Percentiles rank a stretch among this genome's conserved stretches.
phyloP scores from a whole-genome alignment of 30 jellyfish, hydroid and myxozoan species.

The Turritopsis rubra region DNA sequence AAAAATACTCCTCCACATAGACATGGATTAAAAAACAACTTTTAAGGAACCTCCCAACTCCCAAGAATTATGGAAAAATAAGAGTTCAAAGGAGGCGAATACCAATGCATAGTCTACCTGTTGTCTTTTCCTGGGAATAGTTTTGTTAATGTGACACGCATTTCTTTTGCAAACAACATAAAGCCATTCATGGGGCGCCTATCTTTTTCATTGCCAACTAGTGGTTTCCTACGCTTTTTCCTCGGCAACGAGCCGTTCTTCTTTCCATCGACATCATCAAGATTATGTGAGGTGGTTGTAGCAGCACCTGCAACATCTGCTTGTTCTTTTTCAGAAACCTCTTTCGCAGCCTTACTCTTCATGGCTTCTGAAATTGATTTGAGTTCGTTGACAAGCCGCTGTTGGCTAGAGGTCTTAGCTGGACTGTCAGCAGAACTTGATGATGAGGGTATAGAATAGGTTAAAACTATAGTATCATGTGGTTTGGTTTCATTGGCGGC shows the following conservation, averaged over 20 bases:
- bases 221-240: constrained; percentile 33
- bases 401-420: neutral
- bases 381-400: constrained; percentile 1
- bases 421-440: neutral
- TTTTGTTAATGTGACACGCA: constrained; percentile 79
- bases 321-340: neutral
- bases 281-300: neutral
- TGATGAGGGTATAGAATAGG: neutral
- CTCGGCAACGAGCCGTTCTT: neutral
- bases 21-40: too few species aligned
- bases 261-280: neutral
- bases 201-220: constrained; percentile 44
- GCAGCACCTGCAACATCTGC: neutral
- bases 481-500: constrained; percentile 25
- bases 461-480: neutral
- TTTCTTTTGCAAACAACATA: constrained; percentile 95
- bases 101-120: too few species aligned
- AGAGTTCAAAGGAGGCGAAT: too few species aligned
- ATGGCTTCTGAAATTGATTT: constrained; percentile 20
- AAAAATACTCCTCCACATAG: too few species aligned
- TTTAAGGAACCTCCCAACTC: too few species aligned
- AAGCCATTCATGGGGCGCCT: constrained; percentile 99
- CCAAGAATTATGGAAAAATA: too few species aligned
- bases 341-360: neutral
- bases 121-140: constrained; percentile 93